A percentile compares a stretch with the other conserved stretches of the same genome.
phyloP scores from a whole-genome alignment of 2,797 vertebrate species.

The Lemur catta region DNA sequence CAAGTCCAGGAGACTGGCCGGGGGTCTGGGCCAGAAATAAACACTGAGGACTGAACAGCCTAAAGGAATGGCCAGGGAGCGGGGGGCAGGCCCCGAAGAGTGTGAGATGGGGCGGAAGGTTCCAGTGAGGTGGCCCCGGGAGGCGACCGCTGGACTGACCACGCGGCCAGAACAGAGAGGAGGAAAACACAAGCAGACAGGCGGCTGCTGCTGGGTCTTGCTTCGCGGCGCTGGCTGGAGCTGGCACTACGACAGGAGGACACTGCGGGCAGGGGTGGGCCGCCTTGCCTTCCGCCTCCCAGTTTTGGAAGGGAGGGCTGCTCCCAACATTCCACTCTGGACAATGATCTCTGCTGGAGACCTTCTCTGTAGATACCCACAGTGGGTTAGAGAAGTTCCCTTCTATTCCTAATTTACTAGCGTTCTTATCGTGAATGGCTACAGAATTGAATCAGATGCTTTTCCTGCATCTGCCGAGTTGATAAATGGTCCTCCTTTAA shows the following conservation, averaged over 20 bases:
- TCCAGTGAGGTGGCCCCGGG: accelerated
- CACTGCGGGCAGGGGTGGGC: neutral
- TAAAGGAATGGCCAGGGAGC: neutral
- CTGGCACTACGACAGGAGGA: accelerated
- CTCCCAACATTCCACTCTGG: neutral
- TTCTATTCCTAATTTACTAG: neutral
- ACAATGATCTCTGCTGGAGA: neutral
- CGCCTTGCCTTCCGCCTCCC: too few species aligned
- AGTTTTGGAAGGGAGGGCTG: neutral
- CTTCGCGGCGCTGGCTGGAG: accelerated
- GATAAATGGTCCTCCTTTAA: accelerated
- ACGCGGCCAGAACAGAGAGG: too few species aligned
- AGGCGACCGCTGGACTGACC: accelerated
- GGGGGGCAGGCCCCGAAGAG: too few species aligned
- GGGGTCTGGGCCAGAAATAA: neutral
- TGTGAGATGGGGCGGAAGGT: too few species aligned
- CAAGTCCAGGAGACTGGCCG: too few species aligned
- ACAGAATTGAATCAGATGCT: neutral
- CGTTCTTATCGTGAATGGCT: neutral
- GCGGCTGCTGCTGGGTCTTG: neutral
- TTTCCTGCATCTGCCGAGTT: accelerated
- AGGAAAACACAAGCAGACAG: neutral
- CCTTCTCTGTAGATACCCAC: neutral
- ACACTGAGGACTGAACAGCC: neutral
- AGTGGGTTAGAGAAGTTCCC: neutral